phyloP scores from a whole-genome alignment of 2,797 vertebrate species.

The Anabas testudineus region DNA sequence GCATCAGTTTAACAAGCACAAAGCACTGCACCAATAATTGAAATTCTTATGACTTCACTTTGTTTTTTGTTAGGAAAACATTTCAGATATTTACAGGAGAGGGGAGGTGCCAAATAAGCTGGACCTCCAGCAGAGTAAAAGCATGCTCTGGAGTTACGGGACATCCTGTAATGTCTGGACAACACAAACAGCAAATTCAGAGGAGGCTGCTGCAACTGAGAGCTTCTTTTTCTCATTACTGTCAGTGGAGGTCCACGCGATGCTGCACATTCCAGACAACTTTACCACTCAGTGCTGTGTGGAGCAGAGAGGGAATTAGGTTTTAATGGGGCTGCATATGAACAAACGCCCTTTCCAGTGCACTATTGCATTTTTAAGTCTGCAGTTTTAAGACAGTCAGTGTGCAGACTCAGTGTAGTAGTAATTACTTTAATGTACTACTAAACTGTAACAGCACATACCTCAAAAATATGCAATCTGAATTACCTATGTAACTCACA shows the following conservation, averaged over 20 bases:
- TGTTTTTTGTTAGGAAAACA: constrained; percentile 2
- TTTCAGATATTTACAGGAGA: not conserved
- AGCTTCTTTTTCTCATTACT: constrained; percentile 12
- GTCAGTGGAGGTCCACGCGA: not conserved
- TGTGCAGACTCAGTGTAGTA: not conserved
- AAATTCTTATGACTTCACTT: not conserved
- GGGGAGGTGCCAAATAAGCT: not conserved
- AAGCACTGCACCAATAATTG: not conserved
- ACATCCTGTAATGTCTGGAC: constrained; percentile 4
- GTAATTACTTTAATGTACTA: not conserved
- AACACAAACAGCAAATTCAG: constrained; percentile 3
- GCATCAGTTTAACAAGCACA: constrained; percentile 17
- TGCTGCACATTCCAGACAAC: not conserved
- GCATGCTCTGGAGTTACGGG: not conserved
- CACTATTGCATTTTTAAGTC: not conserved
- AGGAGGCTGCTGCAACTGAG: not conserved
- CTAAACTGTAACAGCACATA: not conserved
- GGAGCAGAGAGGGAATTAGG: not conserved
- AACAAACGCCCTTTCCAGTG: constrained; percentile 3
- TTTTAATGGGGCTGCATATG: not conserved
- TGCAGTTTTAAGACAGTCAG: not conserved
- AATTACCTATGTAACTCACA: not conserved
- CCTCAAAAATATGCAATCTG: too few species aligned
- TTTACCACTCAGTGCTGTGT: not conserved
- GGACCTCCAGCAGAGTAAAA: not conserved